A percentile compares a stretch with the other conserved stretches of the same genome.
Evolutionary conservation across 2,113 vertebrate genomes (phyloP).

Genomic region (Plestiodon gilberti): DNA sequence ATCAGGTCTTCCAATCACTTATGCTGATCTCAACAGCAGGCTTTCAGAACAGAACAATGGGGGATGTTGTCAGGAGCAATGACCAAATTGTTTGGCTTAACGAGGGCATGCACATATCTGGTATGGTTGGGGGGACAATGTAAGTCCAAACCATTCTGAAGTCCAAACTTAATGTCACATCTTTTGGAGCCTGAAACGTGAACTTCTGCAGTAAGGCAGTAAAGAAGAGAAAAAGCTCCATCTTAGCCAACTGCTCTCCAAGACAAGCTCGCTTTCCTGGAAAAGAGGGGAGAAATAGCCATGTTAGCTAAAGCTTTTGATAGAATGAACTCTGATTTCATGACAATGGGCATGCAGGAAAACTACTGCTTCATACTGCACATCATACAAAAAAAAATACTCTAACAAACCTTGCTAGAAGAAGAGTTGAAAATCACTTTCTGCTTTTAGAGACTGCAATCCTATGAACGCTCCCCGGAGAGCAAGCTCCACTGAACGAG

Average conservation of each 20-base stretch:
- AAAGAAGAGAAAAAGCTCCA: slow-evolving; percentile 88
- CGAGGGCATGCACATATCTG: slow-evolving; percentile 71
- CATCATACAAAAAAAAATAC: too few relatives aligned
- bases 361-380: too few relatives aligned
- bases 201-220: slow-evolving; percentile 82
- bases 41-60: too few relatives aligned
- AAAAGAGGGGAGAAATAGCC: not conserved
- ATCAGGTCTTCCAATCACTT: too few relatives aligned
- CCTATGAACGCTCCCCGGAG: too few relatives aligned
- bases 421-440: too few relatives aligned
- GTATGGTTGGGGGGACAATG: slow-evolving; percentile 68
- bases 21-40: too few relatives aligned
- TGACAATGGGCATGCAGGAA: not conserved
- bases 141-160: slow-evolving; percentile 32
- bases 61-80: not conserved
- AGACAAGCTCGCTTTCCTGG: slow-evolving; percentile 83
- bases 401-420: too few relatives aligned
- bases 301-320: not conserved
- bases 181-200: slow-evolving; percentile 68
- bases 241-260: slow-evolving; percentile 82
- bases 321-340: not conserved
- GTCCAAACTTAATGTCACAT: slow-evolving; percentile 63
- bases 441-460: too few relatives aligned
- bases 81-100: slow-evolving; percentile 24
- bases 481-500: too few relatives aligned